phyloP scores from a whole-genome alignment of 2,113 vertebrate genomes.

The Colaptes auratus region DNA sequence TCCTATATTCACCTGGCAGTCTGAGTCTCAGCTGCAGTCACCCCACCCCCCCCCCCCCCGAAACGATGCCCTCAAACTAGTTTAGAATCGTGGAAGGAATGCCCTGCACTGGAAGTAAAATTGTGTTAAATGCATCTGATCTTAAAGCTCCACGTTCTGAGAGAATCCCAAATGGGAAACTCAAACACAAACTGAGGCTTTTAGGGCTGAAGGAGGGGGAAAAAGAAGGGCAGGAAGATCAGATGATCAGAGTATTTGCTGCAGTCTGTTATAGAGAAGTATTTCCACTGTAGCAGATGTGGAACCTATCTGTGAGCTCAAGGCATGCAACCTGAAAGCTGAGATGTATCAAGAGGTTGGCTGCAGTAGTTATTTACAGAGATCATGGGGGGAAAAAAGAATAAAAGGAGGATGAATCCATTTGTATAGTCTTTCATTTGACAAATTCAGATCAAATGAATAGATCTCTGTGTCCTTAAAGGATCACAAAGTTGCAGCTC shows the following conservation, averaged over 20 bases:
- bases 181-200: background rate
- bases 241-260: background rate
- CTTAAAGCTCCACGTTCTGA: background rate
- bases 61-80: background rate
- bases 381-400: background rate
- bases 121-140: background rate
- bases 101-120: background rate
- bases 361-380: background rate
- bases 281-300: background rate
- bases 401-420: background rate
- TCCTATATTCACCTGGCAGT: background rate
- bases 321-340: background rate
- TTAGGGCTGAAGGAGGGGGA: fast-evolving
- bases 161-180: background rate
- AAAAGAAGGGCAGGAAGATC: background rate
- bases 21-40: background rate
- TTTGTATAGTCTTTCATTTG: background rate
- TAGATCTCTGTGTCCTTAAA: background rate
- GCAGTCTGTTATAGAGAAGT: background rate
- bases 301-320: background rate
- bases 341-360: background rate
- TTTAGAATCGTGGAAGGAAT: background rate
- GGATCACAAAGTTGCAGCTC: background rate
- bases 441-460: background rate
- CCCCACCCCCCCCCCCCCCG: background rate